phyloP scores from a whole-genome alignment of 2,113 vertebrate genomes.

The Ursus arctos region DNA sequence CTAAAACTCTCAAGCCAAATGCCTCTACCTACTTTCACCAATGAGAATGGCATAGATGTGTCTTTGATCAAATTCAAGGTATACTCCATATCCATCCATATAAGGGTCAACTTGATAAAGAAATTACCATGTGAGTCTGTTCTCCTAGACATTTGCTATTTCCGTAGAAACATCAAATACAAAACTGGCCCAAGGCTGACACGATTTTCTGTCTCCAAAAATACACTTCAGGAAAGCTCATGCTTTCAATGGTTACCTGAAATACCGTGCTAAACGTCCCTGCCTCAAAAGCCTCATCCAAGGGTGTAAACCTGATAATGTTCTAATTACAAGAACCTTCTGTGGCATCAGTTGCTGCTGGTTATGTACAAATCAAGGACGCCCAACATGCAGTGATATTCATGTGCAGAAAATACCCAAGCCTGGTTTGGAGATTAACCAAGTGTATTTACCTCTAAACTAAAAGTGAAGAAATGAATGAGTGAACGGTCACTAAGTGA shows the following conservation, averaged over 20 bases:
- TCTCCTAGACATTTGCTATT: conserved; percentile 44
- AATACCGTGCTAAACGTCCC: background rate
- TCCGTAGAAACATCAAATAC: conserved; percentile 58
- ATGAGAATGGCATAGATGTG: background rate
- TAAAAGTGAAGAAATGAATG: background rate
- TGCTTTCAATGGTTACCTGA: background rate
- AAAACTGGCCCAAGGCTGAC: conserved; percentile 6
- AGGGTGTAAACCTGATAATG: background rate
- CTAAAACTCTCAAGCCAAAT: background rate
- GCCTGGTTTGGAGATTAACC: conserved; percentile 26
- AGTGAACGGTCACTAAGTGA: background rate
- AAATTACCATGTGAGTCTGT: background rate
- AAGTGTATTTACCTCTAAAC: background rate
- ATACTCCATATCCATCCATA: background rate
- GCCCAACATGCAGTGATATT: background rate
- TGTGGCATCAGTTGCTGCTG: background rate
- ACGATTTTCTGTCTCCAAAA: conserved; percentile 61
- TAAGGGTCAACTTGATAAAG: conserved; percentile 15
- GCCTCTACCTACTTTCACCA: background rate
- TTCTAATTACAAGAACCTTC: conserved; percentile 11
- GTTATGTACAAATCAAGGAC: background rate
- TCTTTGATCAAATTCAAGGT: conserved; percentile 50
- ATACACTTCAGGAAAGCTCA: conserved; percentile 43
- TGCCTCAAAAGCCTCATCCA: conserved; percentile 5
- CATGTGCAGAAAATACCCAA: conserved; percentile 20